A percentile compares a stretch with the other conserved stretches of the same genome.
phyloP scores from a whole-genome alignment of 2,113 vertebrate species.

The Stigmatopora argus region DNA sequence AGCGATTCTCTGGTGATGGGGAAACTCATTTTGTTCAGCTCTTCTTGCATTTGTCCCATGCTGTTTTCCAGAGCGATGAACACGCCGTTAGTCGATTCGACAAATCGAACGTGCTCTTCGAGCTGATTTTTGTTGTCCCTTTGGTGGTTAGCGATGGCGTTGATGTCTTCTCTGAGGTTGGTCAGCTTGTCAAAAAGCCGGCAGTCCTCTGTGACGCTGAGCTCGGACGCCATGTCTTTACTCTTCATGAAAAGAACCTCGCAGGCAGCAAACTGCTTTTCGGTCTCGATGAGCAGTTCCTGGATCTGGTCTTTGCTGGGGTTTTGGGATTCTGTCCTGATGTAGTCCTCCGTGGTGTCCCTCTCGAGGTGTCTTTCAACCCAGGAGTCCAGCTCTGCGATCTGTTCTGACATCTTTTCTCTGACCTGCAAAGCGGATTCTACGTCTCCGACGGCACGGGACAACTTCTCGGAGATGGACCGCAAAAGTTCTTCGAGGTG shows the following conservation, averaged over 20 bases:
- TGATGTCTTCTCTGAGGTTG: slow-evolving; percentile 72
- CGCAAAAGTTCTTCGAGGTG: slow-evolving; percentile 73
- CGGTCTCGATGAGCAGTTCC: slow-evolving; percentile 65
- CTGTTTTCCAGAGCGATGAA: slow-evolving; percentile 64
- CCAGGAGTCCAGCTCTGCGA: slow-evolving; percentile 74
- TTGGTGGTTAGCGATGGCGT: slow-evolving; percentile 64
- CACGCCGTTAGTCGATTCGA: slow-evolving; percentile 62
- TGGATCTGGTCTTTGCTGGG: slow-evolving; percentile 67
- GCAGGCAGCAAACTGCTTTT: slow-evolving; percentile 65
- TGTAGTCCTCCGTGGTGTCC: slow-evolving; percentile 41
- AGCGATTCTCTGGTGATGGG: slow-evolving; percentile 62
- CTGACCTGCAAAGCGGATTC: slow-evolving; percentile 79
- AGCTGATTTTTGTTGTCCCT: slow-evolving; percentile 67
- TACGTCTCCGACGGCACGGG: slow-evolving; percentile 69
- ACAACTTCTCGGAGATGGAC: slow-evolving; percentile 70
- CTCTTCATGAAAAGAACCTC: slow-evolving; percentile 71
- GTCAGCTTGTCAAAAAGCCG: slow-evolving; percentile 75
- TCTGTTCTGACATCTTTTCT: slow-evolving; percentile 71
- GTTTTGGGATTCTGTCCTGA: slow-evolving; percentile 26
- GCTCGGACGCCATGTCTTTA: slow-evolving; percentile 64
- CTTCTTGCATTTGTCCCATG: slow-evolving; percentile 54
- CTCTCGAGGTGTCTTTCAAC: slow-evolving; percentile 58
- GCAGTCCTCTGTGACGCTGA: slow-evolving; percentile 75
- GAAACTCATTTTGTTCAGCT: slow-evolving; percentile 50
- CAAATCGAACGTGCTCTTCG: slow-evolving; percentile 58